Evolutionary conservation across 2,888 invertebrate species (phyloP).

Genomic region (Elgonia sp.): DNA sequence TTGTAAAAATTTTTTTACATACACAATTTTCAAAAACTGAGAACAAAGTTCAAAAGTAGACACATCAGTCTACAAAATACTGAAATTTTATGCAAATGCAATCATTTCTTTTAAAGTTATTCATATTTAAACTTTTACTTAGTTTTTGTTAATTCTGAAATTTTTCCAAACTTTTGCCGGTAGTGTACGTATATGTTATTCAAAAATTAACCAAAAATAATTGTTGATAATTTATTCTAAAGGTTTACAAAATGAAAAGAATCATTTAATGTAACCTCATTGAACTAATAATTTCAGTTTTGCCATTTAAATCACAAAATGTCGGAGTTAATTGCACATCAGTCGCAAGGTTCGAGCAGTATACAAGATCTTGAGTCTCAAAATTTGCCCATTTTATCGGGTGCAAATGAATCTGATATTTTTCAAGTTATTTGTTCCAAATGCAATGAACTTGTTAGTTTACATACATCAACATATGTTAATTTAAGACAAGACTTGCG

Average conservation of each 20-base stretch:
- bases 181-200: not conserved
- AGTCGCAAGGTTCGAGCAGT: too few species aligned
- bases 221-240: too few species aligned
- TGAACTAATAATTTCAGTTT: too few species aligned
- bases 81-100: too few species aligned
- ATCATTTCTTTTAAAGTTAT: not conserved
- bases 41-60: not conserved
- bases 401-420: too few species aligned
- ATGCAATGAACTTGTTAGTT: not conserved
- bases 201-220: too few species aligned
- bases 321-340: too few species aligned
- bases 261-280: too few species aligned
- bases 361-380: too few species aligned
- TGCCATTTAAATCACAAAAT: too few species aligned
- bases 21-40: slow-evolving; percentile 9
- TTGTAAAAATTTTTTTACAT: not conserved
- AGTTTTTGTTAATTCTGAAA: not conserved
- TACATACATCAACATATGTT: not conserved
- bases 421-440: not conserved
- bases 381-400: too few species aligned
- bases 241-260: too few species aligned
- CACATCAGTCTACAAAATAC: not conserved
- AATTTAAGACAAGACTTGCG: not conserved
- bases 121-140: not conserved
- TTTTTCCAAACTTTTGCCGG: not conserved